These are phyloP conservation scores for Lycaena phlaeas DNA, from an alignment of 2,888 invertebrate species.

Conservation along the genomic window DNA sequence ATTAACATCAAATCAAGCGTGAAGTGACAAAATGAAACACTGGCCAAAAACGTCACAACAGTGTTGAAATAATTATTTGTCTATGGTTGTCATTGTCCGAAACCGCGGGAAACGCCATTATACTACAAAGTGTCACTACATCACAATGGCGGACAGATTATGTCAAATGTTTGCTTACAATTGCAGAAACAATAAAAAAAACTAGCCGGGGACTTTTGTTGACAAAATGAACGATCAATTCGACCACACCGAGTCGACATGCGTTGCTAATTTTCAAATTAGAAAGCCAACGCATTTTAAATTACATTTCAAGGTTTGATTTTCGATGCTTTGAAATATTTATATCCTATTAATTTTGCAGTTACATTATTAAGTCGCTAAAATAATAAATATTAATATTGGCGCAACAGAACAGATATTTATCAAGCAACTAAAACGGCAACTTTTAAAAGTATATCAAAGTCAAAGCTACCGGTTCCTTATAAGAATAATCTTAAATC, in stretches of 20 bases:
- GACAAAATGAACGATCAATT: conserved; percentile 37
- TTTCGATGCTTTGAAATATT: too few relatives aligned
- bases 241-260: conserved; percentile 58
- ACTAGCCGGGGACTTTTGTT: conserved; percentile 36
- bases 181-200: conserved; percentile 29
- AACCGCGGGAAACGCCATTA: conserved; percentile 46
- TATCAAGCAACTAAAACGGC: too few relatives aligned
- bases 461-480: conserved; percentile 45
- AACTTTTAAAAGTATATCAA: background rate
- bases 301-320: conserved; percentile 15
- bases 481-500: conserved; percentile 39
- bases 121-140: conserved; percentile 38
- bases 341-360: background rate
- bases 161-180: conserved; percentile 39
- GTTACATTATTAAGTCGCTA: too few relatives aligned
- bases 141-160: conserved; percentile 26
- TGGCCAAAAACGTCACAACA: conserved; percentile 63
- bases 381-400: too few relatives aligned
- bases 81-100: conserved; percentile 42
- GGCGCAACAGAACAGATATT: too few relatives aligned
- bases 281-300: conserved; percentile 25
- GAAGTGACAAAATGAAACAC: conserved; percentile 37
- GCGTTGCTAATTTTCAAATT: conserved; percentile 65
- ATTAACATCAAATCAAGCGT: conserved; percentile 47
- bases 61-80: conserved; percentile 64